These are phyloP conservation scores for Listrodromus nycthemerus DNA, from an alignment of 2,888 invertebrate species.

Conservation along the genomic window DNA sequence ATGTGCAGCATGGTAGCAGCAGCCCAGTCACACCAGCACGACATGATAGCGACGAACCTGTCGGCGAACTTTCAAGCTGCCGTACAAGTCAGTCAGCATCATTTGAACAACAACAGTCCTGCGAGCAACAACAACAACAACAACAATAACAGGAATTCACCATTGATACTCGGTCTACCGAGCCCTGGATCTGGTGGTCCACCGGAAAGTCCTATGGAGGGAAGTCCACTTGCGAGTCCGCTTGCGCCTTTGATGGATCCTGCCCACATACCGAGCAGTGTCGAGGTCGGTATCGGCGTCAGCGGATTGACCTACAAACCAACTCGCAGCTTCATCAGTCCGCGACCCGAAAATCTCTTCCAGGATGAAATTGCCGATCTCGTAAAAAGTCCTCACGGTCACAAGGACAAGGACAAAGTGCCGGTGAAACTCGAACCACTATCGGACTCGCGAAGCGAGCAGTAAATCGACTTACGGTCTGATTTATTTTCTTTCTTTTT, in stretches of 20 bases:
- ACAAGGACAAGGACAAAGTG: constrained; percentile 84
- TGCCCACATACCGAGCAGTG: constrained; percentile 84
- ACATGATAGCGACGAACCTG: constrained; percentile 84
- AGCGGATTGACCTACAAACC: constrained; percentile 89
- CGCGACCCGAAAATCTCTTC: constrained; percentile 87
- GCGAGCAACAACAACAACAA: constrained; percentile 83
- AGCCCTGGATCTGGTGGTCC: constrained; percentile 85
- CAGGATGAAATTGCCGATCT: constrained; percentile 88
- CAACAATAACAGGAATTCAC: constrained; percentile 81
- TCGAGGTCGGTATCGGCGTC: constrained; percentile 87
- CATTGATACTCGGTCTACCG: constrained; percentile 85
- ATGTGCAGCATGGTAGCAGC: constrained; percentile 94
- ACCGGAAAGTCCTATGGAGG: constrained; percentile 86
- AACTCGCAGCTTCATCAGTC: constrained; percentile 88
- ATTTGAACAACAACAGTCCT: constrained; percentile 74
- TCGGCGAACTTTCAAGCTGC: constrained; percentile 85
- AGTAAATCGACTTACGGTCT: constrained; percentile 73
- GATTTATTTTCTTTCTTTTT: constrained; percentile 3
- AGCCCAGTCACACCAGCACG: constrained; percentile 85
- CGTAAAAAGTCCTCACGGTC: constrained; percentile 86
- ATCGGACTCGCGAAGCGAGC: constrained; percentile 88
- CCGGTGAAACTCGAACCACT: constrained; percentile 91
- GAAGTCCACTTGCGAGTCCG: constrained; percentile 88
- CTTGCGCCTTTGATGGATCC: constrained; percentile 89
- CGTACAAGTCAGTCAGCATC: constrained; percentile 84